Percentiles rank a stretch among this genome's conserved stretches.
Evolutionary conservation across 2,113 vertebrate species (phyloP).

Genomic region (Tachysurus fulvidraco): DNA sequence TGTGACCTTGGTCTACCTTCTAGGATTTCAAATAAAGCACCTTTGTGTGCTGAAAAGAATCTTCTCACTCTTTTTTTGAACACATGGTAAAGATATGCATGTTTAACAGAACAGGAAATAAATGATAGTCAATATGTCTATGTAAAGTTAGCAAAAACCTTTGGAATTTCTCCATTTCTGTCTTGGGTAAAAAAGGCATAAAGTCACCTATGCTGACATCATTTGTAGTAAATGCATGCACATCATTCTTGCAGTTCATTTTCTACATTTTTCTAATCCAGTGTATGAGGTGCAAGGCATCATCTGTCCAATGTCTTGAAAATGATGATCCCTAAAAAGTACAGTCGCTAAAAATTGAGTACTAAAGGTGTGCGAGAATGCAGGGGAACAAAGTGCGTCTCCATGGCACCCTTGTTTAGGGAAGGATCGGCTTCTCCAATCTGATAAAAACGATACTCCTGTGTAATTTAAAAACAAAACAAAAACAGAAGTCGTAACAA

Average conservation of each 20-base stretch:
- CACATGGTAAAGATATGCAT: background rate
- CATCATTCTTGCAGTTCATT: background rate
- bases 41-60: background rate
- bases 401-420: background rate
- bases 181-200: background rate
- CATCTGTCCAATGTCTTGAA: background rate
- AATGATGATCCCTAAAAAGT: background rate
- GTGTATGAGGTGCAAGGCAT: background rate
- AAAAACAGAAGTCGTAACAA: background rate
- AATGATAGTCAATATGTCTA: background rate
- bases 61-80: background rate
- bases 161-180: slow-evolving; percentile 10
- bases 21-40: slow-evolving; percentile 14
- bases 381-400: background rate
- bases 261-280: background rate
- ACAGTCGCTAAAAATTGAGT: background rate
- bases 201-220: background rate
- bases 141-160: background rate
- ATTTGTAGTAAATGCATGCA: background rate
- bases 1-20: slow-evolving; percentile 13
- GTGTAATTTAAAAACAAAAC: background rate
- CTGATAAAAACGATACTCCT: background rate
- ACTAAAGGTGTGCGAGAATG: background rate
- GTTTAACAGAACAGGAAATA: background rate
- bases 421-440: background rate